A percentile compares a stretch with the other conserved stretches of the same genome.
These are phyloP conservation scores for Gerris buenoi DNA, from an alignment of 1,140 invertebrate species.

Conservation along the genomic window DNA sequence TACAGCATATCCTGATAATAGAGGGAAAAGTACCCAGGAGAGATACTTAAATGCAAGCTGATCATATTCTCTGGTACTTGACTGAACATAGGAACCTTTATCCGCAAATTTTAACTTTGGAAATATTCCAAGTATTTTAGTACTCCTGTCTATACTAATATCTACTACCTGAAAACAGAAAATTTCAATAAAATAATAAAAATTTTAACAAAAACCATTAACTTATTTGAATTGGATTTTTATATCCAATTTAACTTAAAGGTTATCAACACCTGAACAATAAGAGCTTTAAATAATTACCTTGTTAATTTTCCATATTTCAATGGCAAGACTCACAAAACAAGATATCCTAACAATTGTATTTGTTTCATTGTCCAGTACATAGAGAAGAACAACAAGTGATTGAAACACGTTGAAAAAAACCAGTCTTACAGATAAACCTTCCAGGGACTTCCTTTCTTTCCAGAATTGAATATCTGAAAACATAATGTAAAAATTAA, in stretches of 20 bases:
- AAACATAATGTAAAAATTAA: constrained; percentile 21
- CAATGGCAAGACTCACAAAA: constrained; percentile 87
- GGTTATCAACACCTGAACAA: too few species aligned
- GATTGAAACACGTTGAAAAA: constrained; percentile 98
- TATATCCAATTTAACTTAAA: too few species aligned
- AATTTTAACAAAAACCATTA: too few species aligned
- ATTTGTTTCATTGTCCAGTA: constrained; percentile 97
- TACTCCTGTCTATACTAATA: constrained; percentile 61
- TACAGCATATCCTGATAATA: constrained; percentile 78
- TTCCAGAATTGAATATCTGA: constrained; percentile 99
- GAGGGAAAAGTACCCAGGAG: constrained; percentile 87
- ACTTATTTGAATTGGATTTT: too few species aligned
- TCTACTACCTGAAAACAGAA: constrained; percentile 43
- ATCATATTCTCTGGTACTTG: constrained; percentile 89
- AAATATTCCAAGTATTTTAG: constrained; percentile 56
- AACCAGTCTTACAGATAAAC: constrained; percentile 92
- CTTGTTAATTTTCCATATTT: constrained; percentile 99
- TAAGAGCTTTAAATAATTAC: too few species aligned
- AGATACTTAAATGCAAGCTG: constrained; percentile 90
- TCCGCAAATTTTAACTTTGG: constrained; percentile 71
- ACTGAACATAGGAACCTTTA: constrained; percentile 93
- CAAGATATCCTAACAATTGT: constrained; percentile 84
- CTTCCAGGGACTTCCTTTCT: constrained; percentile 90
- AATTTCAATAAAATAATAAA: constrained; percentile 9
- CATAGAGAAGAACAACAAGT: constrained; percentile 84